These are phyloP conservation scores for Microtus pennsylvanicus DNA, from an alignment of 2,113 vertebrate genomes.

Conservation along the genomic window DNA sequence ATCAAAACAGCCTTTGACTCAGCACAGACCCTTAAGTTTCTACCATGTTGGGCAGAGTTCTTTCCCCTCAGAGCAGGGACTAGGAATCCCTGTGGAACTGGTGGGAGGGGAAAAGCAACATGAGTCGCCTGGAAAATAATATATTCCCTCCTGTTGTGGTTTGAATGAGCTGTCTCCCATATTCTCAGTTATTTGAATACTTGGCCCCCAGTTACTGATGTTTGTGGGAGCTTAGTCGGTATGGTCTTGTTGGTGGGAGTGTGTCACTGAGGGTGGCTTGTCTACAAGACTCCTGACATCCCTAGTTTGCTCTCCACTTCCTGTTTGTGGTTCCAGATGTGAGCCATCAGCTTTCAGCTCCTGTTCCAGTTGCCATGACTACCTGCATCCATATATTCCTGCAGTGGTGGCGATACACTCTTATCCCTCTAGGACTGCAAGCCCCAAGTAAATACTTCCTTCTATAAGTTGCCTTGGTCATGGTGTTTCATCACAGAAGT, in stretches of 20 bases:
- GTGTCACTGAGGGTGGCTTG: background rate
- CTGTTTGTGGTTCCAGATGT: background rate
- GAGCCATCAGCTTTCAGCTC: background rate
- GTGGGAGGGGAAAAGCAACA: rapidly evolving
- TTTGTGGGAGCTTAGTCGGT: background rate
- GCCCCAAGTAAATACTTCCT: background rate
- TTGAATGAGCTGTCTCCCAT: background rate
- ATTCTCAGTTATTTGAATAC: background rate
- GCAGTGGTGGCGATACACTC: background rate
- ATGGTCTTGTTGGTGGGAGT: background rate
- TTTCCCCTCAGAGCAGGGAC: background rate
- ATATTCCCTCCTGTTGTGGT: background rate
- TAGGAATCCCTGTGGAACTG: background rate
- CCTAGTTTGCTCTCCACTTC: background rate
- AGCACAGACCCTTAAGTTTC: background rate
- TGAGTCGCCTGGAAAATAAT: background rate
- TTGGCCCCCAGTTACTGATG: no score
- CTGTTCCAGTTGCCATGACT: background rate
- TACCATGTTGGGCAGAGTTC: background rate
- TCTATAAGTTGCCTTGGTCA: background rate
- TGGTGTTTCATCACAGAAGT: background rate
- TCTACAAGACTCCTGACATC: background rate
- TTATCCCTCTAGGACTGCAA: background rate
- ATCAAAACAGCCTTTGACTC: background rate
- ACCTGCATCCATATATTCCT: background rate